Evolutionary conservation across 2,797 vertebrate genomes (phyloP).

Genomic region (Erpetoichthys calabaricus): DNA sequence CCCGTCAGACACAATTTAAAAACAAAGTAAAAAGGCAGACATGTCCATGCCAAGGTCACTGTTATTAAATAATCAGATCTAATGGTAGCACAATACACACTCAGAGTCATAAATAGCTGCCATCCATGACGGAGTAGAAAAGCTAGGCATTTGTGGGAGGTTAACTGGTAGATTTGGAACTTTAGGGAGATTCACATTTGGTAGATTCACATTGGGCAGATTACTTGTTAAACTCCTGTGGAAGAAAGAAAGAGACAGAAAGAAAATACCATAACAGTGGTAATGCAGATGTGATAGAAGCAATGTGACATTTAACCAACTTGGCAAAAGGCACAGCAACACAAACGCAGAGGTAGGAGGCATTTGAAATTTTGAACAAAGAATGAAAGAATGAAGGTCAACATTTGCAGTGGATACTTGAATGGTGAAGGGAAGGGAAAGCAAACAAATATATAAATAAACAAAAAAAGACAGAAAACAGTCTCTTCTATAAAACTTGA

Average conservation of each 20-base stretch:
- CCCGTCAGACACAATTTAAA: slow-evolving; percentile 21
- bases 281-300: slow-evolving; percentile 82
- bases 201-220: slow-evolving; percentile 99
- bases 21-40: slow-evolving; percentile 58
- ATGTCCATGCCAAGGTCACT: slow-evolving; percentile 94
- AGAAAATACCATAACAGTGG: slow-evolving; percentile 97
- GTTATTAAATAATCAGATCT: slow-evolving; percentile 69
- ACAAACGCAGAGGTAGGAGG: slow-evolving; percentile 1
- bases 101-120: slow-evolving; percentile 78
- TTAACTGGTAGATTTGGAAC: slow-evolving; percentile 99
- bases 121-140: slow-evolving; percentile 88
- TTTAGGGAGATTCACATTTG: slow-evolving; percentile 99
- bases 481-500: too few relatives aligned
- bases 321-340: slow-evolving; percentile 44
- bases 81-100: slow-evolving; percentile 96
- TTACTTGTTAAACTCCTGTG: slow-evolving; percentile 88
- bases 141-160: slow-evolving; percentile 98
- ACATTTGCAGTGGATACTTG: slow-evolving; percentile 4
- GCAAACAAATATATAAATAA: not conserved
- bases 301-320: slow-evolving; percentile 74
- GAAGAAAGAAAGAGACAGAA: slow-evolving; percentile 98
- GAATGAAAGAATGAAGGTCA: not conserved
- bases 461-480: not conserved
- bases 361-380: not conserved
- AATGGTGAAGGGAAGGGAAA: not conserved